Base-by-base conservation (phyloP, 2,797 vertebrate species). In the Myoxocephalus aenaeus region DNA sequence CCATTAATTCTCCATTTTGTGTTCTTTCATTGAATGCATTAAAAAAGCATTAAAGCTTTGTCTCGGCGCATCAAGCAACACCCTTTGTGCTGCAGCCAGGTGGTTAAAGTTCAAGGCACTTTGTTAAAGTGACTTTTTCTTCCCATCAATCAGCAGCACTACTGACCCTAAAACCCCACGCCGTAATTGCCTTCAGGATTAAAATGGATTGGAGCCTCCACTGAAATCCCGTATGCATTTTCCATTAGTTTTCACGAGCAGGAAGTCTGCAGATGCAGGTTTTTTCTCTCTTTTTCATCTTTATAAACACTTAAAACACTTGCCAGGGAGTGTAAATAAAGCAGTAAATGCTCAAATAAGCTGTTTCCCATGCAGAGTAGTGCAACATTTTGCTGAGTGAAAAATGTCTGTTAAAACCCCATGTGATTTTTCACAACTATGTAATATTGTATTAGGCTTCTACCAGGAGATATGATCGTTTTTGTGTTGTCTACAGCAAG, bases 171-270 rank as follows among this genome's bases (percentile, higher is more conserved):
- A 93, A 94, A 94, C 93, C 93, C 92, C 77, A 79, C 65, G 73
- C 90, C 77, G 90, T 95, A 96, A 95, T 95, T 95, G 93, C 94
- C 92, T 92, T 90, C 88, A 91, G 93, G 93, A 95, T 92, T 95
- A 95, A 94, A 95, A 95, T 93, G 92, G 92, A 94, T 94, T 90
- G 88, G 90, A 89, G 89, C 59, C 89, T 91, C 85, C 18, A 77
- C 85, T 84, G 85, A 91, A 92, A 93, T 92, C 91, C 91, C 40
- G 79, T 76, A 89, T 90, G 92, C 91, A 93, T 94, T 94, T 90
- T 90, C 91, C 90, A 94, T 94, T 94, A 93, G 89, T 86, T 82
- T 91, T 89, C 81, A 86, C 73, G 29, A 90, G 73, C 70, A 86
- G 86, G 87, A 93, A 87, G 84, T 92, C 82, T 89, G 77, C 84